Evolutionary conservation across 30 jellyfish, hydroid and myxozoan species (phyloP).

Genomic region (Pelagia noctiluca): DNA sequence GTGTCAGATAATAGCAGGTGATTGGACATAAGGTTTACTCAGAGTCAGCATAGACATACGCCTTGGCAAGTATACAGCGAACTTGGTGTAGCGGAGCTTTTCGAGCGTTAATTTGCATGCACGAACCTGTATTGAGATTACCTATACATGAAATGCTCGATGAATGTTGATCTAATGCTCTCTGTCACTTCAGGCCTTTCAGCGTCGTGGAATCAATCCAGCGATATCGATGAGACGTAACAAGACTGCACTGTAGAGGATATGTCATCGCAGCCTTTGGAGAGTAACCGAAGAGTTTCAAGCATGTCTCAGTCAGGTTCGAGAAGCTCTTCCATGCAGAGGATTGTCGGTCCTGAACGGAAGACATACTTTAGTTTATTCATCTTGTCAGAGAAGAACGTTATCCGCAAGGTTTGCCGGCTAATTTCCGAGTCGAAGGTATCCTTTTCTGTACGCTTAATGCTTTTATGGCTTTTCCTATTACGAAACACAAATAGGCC

Average conservation of each 20-base stretch:
- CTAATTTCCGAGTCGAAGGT: conserved; percentile 80
- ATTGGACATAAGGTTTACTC: conserved; percentile 62
- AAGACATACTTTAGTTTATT: conserved; percentile 76
- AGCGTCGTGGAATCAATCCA: too few relatives aligned
- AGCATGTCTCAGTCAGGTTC: conserved; percentile 79
- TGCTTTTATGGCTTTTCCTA: too few relatives aligned
- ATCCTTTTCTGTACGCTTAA: conserved; percentile 41
- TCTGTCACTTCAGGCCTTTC: too few relatives aligned
- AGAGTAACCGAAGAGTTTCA: conserved; percentile 60
- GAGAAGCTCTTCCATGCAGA: conserved; percentile 82
- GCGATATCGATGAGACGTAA: too few relatives aligned
- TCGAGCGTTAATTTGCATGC: too few relatives aligned
- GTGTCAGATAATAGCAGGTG: conserved; percentile 73
- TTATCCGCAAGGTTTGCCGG: conserved; percentile 76
- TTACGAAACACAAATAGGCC: too few relatives aligned
- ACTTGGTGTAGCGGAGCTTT: conserved; percentile 45
- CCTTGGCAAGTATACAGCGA: conserved; percentile 44
- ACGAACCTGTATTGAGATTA: too few relatives aligned
- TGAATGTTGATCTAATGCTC: too few relatives aligned
- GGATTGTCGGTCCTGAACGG: conserved; percentile 81
- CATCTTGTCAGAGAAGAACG: conserved; percentile 65
- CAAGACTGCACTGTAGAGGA: conserved; percentile 2
- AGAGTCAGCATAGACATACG: conserved; percentile 72
- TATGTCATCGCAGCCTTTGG: conserved; percentile 62
- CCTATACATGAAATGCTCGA: too few relatives aligned